phyloP scores from a whole-genome alignment of 2,113 vertebrate species.

The Peromyscus californicus region DNA sequence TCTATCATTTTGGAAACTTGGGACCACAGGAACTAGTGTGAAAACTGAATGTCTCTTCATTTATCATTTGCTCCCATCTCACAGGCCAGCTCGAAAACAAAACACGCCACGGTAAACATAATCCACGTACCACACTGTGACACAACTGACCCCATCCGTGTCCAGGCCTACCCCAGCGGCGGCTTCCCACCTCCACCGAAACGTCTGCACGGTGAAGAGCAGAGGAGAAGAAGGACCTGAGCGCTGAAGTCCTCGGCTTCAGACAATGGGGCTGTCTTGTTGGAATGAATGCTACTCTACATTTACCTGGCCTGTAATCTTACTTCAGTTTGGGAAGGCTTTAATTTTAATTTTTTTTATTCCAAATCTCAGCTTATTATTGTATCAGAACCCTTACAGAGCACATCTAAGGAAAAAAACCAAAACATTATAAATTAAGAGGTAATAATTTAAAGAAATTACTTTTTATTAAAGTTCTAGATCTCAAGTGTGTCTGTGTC shows the following conservation, averaged over 20 bases:
- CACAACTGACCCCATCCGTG: slow-evolving; percentile 83
- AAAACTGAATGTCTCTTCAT: slow-evolving; percentile 89
- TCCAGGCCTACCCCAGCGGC: slow-evolving; percentile 71
- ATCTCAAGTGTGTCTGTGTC: slow-evolving; percentile 64
- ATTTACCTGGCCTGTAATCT: slow-evolving; percentile 44
- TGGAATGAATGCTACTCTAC: not conserved
- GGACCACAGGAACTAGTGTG: slow-evolving; percentile 87
- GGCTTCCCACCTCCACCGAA: slow-evolving; percentile 58
- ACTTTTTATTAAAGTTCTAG: slow-evolving; percentile 72
- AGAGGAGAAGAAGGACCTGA: not conserved
- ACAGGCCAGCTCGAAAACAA: slow-evolving; percentile 87
- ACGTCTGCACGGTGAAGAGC: slow-evolving; percentile 52
- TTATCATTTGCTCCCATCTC: slow-evolving; percentile 90
- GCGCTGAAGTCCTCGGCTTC: slow-evolving; percentile 62
- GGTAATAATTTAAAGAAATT: slow-evolving; percentile 76
- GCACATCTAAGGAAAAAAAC: slow-evolving; percentile 54
- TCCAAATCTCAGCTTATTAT: slow-evolving; percentile 75
- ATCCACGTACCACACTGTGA: slow-evolving; percentile 91
- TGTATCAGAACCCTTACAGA: not conserved
- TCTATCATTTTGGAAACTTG: slow-evolving; percentile 79
- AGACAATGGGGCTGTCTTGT: slow-evolving; percentile 40
- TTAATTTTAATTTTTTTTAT: slow-evolving; percentile 61
- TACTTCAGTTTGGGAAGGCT: not conserved
- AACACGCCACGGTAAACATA: slow-evolving; percentile 92
- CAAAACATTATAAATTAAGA: slow-evolving; percentile 70